Percentiles rank a stretch among this genome's conserved stretches.
Evolutionary conservation across 92 coral and sea anemone genomes (phyloP).

Genomic region (Palythoa heliodiscus): DNA sequence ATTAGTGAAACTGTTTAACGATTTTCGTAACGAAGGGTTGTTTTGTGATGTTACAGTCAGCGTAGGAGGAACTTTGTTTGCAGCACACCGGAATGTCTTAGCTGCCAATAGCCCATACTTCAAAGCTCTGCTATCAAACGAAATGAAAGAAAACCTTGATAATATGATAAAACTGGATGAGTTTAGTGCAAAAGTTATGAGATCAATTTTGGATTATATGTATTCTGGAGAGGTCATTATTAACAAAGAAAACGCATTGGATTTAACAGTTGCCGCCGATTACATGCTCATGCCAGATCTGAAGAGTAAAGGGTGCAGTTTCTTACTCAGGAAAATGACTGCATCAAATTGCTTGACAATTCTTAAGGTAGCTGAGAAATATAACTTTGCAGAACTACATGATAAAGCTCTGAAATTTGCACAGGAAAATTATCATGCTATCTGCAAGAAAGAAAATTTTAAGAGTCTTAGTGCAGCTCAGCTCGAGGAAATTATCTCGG

Average conservation of each 20-base stretch:
- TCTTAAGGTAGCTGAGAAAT: conserved; percentile 83
- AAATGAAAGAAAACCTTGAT: conserved; percentile 77
- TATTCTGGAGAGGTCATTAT: conserved; percentile 72
- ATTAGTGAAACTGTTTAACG: conserved; percentile 64
- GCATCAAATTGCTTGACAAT: conserved; percentile 85
- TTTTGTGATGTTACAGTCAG: conserved; percentile 77
- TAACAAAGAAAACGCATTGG: conserved; percentile 64
- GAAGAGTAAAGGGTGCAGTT: conserved; percentile 71
- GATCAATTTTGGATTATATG: conserved; percentile 70
- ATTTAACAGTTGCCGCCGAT: conserved; percentile 75
- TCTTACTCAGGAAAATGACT: conserved; percentile 67
- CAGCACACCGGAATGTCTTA: conserved; percentile 78
- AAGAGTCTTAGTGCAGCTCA: conserved; percentile 68
- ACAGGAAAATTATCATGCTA: conserved; percentile 76
- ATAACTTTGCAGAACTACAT: conserved; percentile 67
- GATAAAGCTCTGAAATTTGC: conserved; percentile 75
- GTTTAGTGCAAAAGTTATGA: conserved; percentile 62
- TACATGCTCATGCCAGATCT: conserved; percentile 70
- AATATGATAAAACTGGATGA: conserved; percentile 69
- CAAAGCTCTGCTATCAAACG: conserved; percentile 78
- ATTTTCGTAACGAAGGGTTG: conserved; percentile 70
- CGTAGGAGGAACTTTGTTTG: conserved; percentile 61
- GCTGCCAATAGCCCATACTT: conserved; percentile 87
- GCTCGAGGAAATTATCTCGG: conserved; percentile 75
- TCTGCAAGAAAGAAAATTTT: conserved; percentile 72